Evolutionary conservation across 1,140 invertebrate species (phyloP).

Genomic region (Dolichoris vasculosae): DNA sequence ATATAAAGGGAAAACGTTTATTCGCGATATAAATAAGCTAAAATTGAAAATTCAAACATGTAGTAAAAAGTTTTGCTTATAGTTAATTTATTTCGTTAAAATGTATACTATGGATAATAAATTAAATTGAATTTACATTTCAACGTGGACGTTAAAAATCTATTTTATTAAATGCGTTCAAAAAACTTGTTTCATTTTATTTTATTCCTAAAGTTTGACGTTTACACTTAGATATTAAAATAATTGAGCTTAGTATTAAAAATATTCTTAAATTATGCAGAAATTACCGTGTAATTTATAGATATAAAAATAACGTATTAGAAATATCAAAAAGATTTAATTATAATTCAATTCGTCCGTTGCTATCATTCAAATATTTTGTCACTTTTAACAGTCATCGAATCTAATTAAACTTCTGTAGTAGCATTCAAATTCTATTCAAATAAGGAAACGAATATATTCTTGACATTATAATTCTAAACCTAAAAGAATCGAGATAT

Average conservation of each 20-base stretch:
- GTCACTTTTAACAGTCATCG: slow-evolving; percentile 31
- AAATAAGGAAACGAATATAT: not conserved
- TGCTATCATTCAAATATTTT: slow-evolving; percentile 30
- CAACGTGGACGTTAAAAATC: not conserved
- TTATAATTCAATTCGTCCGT: not conserved
- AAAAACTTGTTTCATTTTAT: not conserved
- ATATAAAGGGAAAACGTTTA: not conserved
- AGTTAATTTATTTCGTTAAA: not conserved
- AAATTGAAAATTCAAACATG: not conserved
- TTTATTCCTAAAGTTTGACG: not conserved
- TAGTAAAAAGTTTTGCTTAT: not conserved
- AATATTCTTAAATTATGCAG: not conserved
- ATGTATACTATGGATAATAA: not conserved
- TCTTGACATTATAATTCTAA: slow-evolving; percentile 9
- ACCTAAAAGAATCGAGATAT: not conserved
- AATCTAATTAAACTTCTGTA: slow-evolving; percentile 32
- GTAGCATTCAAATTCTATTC: not conserved
- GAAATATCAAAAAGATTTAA: not conserved
- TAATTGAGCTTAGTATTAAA: not conserved
- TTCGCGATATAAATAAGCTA: not conserved
- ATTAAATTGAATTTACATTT: not conserved
- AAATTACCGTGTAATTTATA: not conserved
- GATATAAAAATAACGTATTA: slow-evolving; percentile 4
- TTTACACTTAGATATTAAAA: not conserved
- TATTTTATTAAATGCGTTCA: not conserved